A percentile compares a stretch with the other conserved stretches of the same genome.
phyloP scores from a whole-genome alignment of 1,140 invertebrate genomes.

The Drosophila pectinifera region DNA sequence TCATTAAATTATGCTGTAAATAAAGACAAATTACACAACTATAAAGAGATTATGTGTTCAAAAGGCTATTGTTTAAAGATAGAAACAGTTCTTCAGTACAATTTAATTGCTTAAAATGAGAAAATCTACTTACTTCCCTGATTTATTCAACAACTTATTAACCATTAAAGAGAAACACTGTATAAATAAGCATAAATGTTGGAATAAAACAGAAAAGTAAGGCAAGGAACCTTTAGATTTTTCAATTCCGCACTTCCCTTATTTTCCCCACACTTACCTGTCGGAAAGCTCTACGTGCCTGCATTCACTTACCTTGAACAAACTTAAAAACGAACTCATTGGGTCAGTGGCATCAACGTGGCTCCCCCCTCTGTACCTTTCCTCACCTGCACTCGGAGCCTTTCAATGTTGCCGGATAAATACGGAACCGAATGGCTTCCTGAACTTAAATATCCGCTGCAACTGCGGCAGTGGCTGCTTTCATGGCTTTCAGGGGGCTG shows the following conservation, averaged over 20 bases:
- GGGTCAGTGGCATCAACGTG: conserved; percentile 73
- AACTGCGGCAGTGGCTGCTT: conserved; percentile 7
- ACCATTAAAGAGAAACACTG: not conserved
- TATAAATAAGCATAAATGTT: too few relatives aligned
- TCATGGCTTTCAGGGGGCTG: not conserved
- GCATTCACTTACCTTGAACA: conserved; percentile 42
- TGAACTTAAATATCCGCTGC: conserved; percentile 25
- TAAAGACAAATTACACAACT: not conserved
- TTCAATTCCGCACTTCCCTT: not conserved
- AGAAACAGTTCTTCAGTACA: too few relatives aligned
- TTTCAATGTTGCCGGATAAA: conserved; percentile 64
- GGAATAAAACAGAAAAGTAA: too few relatives aligned
- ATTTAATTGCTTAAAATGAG: not conserved
- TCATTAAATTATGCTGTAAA: not conserved
- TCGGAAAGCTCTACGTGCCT: not conserved
- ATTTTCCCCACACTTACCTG: not conserved
- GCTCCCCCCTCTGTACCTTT: not conserved
- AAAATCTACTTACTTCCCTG: not conserved
- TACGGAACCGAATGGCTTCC: conserved; percentile 63
- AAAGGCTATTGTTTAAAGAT: not conserved
- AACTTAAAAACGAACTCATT: conserved; percentile 67
- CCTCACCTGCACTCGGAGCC: conserved; percentile 26
- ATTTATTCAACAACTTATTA: too few relatives aligned
- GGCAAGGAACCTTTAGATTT: too few relatives aligned
- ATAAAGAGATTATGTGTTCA: not conserved